Evolutionary conservation across 1,140 invertebrate species (phyloP).

Genomic region (Drosophila tropicalis): DNA sequence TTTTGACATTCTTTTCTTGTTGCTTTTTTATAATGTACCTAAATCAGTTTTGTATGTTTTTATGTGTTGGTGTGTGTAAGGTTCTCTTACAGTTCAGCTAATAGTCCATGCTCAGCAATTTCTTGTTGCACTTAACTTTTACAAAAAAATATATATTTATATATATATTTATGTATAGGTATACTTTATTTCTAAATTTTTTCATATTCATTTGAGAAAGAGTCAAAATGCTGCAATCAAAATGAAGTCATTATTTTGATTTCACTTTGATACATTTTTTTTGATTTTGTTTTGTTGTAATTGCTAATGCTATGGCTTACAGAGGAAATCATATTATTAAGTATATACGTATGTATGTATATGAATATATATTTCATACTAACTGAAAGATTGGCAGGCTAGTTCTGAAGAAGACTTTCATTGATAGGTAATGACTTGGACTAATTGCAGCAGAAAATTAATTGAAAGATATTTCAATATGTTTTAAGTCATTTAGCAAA

Average conservation of each 20-base stretch:
- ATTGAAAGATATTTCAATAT: background rate
- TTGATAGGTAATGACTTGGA: conserved; percentile 61
- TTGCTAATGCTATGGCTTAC: conserved; percentile 8
- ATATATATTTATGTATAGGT: conserved; percentile 15
- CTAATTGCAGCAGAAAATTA: conserved; percentile 40
- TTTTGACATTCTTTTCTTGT: conserved; percentile 55
- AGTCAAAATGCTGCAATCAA: conserved; percentile 41
- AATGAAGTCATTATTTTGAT: conserved; percentile 36
- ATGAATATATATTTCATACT: conserved; percentile 17
- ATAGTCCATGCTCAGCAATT: conserved; percentile 76
- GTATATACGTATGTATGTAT: conserved; percentile 37
- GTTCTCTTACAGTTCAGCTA: conserved; percentile 64
- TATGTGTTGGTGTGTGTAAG: conserved; percentile 38
- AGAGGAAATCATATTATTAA: conserved; percentile 19
- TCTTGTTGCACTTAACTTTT: conserved; percentile 50
- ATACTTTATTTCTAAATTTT: conserved; percentile 5
- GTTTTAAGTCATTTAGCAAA: conserved; percentile 26
- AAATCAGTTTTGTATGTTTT: conserved; percentile 42
- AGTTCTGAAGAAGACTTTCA: conserved; percentile 70
- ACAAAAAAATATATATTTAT: conserved; percentile 41
- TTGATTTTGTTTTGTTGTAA: conserved; percentile 41
- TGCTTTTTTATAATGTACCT: conserved; percentile 21
- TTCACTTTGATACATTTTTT: conserved; percentile 24
- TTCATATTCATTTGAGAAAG: conserved; percentile 6
- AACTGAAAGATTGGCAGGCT: conserved; percentile 66